Base-by-base conservation (phyloP, 2,113 vertebrate species). In the Fulica atra region DNA sequence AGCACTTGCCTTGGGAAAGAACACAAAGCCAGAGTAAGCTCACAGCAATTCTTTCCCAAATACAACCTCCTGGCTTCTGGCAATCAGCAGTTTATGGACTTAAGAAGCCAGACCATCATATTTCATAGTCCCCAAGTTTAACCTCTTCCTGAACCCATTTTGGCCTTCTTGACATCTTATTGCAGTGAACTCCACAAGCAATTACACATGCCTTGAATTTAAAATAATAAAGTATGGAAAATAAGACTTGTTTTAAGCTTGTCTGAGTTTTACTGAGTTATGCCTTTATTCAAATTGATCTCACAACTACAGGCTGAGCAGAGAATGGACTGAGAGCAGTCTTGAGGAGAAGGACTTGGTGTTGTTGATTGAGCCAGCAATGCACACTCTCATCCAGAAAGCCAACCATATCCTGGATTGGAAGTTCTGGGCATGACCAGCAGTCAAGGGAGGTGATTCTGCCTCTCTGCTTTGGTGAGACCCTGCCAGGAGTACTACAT, bases 1-100 rank as follows among this genome's bases (percentile, higher is more conserved):
- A 94, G 82, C 86, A 74, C 71, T 92, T 86, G 92, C 94, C 82
- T 95, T 92, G 71, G 91, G 95, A 97, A 97, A 97, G 82, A 88
- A 81, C 91, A 90, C 74, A 92, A 96, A 94, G 86, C 91, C 66
- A 78, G 76, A 59, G 60, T 90, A 94, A 97, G 86, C 88, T 93
- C 70, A 86, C 46, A 92, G 64, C 92, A 95, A 46, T 94, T 94
- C 88, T 90, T 95, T 93, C 82, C 82, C 82, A 94, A 88, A 92
- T 78, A 94, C 82, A 93, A 76, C 50, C 88, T 91, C 51, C 69
- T 56, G 50, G 25, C 80, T 96, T 85, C 86, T 92, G 92, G 86
- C 82, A 93, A 70, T 77, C 86, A 83, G 82, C 60, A 86, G 59
- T 88, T 94, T 51, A 94, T 29, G 25, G 86, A 92, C 12, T 94